Evolutionary conservation across 2,113 vertebrate genomes (phyloP), one percentile per base, ranked within the genome.

Genomic region (Proteles cristata): DNA sequence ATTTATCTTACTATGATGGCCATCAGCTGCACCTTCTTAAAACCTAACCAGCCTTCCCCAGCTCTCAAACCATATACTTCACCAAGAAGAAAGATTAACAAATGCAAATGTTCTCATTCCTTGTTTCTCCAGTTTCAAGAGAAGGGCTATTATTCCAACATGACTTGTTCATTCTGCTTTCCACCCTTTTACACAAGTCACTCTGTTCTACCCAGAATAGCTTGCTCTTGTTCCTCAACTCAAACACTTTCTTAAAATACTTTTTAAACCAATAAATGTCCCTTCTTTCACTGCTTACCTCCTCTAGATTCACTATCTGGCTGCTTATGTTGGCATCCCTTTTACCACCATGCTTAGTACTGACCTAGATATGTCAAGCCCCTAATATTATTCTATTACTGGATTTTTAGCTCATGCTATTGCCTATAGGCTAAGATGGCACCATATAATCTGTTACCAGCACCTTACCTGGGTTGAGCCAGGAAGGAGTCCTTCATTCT

Each of bases 171-270:
- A 0, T 81, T 92, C 73, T 63, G 48, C 50, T 65, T 94, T 93
- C 77, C 33, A 55, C 63, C 17, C 63, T 95, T 93, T 69, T 61
- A 88, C 11, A 39, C 25, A 87, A 86, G 31, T 82, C 81, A 71
- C 71, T 53, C 61, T 76, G 31, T 63, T 95, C 68, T 88, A 65
- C 53, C 48, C 63, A 66, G 68, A 93, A 87, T 50, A 69, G 80
- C 65, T 61, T 84, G 45, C 55, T 65, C 43, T 93, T 87, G 12
- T 39, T 63, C 15, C 35, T 79, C 82, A 93, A 93, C 21, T 85
- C 88, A 88, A 93, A 93, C 17, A 73, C 68, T 69, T 88, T 17
- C 88, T 88, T 94, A 89, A 77, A 77, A 68, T 74, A 95, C 16
- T 55, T 90, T 90, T 82, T n/a, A 97, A 91, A 39, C 55, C 55